Conservation (phyloP, 1,140 invertebrate genomes). For the Phenacoccus solenopsis region DNA sequence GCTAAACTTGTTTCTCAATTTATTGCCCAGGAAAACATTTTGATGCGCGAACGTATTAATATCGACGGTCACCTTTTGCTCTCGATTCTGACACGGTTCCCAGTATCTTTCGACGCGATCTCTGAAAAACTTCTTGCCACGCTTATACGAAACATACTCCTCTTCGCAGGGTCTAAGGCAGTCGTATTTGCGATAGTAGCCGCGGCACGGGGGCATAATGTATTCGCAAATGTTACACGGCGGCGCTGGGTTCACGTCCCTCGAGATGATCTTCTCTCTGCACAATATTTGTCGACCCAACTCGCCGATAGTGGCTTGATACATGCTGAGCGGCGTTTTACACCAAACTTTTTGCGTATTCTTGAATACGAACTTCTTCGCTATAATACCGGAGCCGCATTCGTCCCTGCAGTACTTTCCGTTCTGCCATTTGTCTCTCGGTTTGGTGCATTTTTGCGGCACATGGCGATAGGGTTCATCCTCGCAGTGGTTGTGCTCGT, state of each 20-base stretch:
- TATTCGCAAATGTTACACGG: background rate
- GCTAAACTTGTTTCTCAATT: background rate
- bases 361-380: constrained; percentile 5
- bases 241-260: background rate
- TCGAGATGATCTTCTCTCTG: background rate
- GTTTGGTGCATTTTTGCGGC: background rate
- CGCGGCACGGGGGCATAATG: background rate
- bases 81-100: background rate
- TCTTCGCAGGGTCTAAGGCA: constrained; percentile 4
- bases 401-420: background rate
- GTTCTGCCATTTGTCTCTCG: background rate
- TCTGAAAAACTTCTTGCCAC: background rate
- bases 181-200: background rate
- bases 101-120: background rate
- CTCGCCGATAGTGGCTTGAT: constrained; percentile 8
- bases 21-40: background rate
- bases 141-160: background rate
- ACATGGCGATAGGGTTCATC: background rate
- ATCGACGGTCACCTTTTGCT: background rate
- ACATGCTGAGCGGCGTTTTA: background rate
- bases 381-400: background rate
- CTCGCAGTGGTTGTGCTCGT: background rate
- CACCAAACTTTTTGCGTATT: background rate
- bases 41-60: background rate
- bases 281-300: background rate